Evolutionary conservation across 1,140 invertebrate genomes (phyloP).

Genomic region (Drosophila ercepeae): DNA sequence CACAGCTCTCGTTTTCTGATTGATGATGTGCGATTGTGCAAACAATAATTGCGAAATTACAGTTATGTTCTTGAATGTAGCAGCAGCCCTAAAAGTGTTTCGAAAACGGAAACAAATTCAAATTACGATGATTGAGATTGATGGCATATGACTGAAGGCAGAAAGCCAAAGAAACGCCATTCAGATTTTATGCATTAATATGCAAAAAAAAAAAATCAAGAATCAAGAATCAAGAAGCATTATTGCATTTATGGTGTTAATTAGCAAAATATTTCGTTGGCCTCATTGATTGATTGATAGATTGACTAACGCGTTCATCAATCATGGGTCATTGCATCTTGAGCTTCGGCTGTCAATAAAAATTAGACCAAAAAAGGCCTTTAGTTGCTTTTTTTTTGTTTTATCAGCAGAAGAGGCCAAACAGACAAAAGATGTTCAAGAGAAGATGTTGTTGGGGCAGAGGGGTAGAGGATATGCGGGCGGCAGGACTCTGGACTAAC

Average conservation of each 20-base stretch:
- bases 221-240: neutral
- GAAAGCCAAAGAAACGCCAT: neutral
- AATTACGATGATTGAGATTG: conserved; percentile 41
- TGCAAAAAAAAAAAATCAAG: neutral
- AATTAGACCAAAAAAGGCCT: conserved; percentile 7
- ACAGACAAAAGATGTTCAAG: conserved; percentile 7
- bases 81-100: conserved; percentile 27
- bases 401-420: conserved; percentile 26
- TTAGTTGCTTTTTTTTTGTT: conserved; percentile 36
- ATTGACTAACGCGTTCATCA: conserved; percentile 46
- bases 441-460: conserved; percentile 54
- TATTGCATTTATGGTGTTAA: neutral
- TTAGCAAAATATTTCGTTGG: neutral
- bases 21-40: conserved; percentile 48
- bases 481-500: conserved; percentile 16
- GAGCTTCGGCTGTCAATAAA: conserved; percentile 35
- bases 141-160: conserved; percentile 30
- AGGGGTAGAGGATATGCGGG: conserved; percentile 60
- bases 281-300: conserved; percentile 44
- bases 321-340: conserved; percentile 46
- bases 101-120: conserved; percentile 38
- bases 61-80: conserved; percentile 38
- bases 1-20: conserved; percentile 26
- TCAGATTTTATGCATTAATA: neutral
- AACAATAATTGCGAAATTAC: conserved; percentile 52